Conservation (phyloP, 2,888 invertebrate species). For the Hirtodrosophila alboralis region DNA sequence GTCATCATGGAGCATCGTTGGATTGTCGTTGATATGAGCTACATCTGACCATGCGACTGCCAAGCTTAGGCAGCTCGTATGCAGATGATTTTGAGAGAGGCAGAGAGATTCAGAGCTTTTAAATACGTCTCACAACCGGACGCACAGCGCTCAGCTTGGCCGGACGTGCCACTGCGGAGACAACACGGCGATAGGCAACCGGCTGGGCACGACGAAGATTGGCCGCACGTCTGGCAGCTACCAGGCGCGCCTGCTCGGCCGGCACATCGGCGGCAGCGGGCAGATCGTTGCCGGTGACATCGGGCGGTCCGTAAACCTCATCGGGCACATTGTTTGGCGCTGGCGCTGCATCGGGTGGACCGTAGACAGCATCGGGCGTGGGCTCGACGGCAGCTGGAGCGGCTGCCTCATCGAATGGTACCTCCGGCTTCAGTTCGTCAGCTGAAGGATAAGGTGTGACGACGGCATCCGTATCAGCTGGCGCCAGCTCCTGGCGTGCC, state of each 20-base stretch:
- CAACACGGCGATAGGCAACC: slow-evolving; percentile 51
- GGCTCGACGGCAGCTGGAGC: slow-evolving; percentile 59
- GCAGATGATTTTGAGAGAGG: no score
- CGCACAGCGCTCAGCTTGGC: slow-evolving; percentile 61
- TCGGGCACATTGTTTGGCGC: slow-evolving; percentile 71
- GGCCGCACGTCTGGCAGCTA: slow-evolving; percentile 67
- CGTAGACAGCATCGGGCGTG: slow-evolving; percentile 77
- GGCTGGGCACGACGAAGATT: slow-evolving; percentile 61
- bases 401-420: slow-evolving; percentile 76
- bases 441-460: slow-evolving; percentile 81
- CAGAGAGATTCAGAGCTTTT: no score
- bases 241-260: slow-evolving; percentile 69
- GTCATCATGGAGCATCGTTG: slow-evolving; percentile 34
- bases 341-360: slow-evolving; percentile 71
- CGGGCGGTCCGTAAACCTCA: slow-evolving; percentile 78
- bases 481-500: slow-evolving; percentile 76
- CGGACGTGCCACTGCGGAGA: slow-evolving; percentile 53
- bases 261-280: slow-evolving; percentile 64
- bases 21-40: slow-evolving; percentile 51
- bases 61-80: slow-evolving; percentile 23
- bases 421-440: slow-evolving; percentile 79
- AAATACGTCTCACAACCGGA: slow-evolving; percentile 44
- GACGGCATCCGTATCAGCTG: slow-evolving; percentile 57
- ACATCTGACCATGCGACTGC: slow-evolving; percentile 41
- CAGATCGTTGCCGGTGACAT: slow-evolving; percentile 62